Conservation (phyloP, 2,113 vertebrate genomes). For the Psammodynastes pulverulentus region DNA sequence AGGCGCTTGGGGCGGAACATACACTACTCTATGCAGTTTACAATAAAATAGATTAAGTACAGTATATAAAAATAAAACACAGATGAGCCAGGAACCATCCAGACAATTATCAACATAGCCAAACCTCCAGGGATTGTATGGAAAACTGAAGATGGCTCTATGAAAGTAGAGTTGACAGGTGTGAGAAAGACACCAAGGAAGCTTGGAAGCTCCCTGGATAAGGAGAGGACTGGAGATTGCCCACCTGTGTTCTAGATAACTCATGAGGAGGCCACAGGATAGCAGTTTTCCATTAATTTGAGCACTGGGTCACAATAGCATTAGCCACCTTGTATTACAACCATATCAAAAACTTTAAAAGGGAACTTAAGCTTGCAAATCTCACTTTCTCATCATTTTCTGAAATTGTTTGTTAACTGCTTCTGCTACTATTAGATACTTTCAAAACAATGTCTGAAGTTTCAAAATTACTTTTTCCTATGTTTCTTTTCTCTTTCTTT, state of each 20-base stretch:
- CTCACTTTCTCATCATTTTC: neutral
- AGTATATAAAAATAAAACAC: neutral
- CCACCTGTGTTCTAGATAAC: neutral
- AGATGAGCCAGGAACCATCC: neutral
- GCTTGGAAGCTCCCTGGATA: neutral
- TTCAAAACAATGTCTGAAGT: neutral
- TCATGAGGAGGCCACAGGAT: neutral
- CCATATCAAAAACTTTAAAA: neutral
- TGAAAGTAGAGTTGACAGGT: neutral
- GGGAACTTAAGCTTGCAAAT: neutral
- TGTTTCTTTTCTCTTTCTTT: neutral
- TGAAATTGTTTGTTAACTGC: neutral
- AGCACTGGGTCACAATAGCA: neutral
- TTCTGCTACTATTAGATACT: neutral
- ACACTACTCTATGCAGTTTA: too few relatives aligned
- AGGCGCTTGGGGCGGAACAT: too few relatives aligned
- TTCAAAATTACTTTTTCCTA: neutral
- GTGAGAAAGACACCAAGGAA: neutral
- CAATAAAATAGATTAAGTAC: neutral
- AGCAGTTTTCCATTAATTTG: neutral
- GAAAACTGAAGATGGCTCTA: neutral
- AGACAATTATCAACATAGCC: neutral
- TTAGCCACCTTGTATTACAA: neutral
- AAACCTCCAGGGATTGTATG: neutral
- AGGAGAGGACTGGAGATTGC: neutral